These are phyloP conservation scores for Drosophila pseudoobscura DNA, from an alignment of 1,140 invertebrate genomes.

Conservation along the genomic window DNA sequence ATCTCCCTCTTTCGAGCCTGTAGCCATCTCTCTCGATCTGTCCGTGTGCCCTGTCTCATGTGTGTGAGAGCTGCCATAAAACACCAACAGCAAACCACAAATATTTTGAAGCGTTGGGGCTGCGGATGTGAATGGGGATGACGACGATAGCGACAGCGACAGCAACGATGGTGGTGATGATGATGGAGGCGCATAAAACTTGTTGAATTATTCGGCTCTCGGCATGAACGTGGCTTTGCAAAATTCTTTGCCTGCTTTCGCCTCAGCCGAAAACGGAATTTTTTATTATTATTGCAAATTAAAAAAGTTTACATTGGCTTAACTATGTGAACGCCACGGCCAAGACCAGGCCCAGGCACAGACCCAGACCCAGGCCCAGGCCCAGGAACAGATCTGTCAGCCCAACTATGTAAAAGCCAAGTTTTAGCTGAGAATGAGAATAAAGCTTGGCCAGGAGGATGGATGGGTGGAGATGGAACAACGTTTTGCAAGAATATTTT, in stretches of 20 bases:
- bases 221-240: slow-evolving; percentile 47
- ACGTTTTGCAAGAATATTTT: slow-evolving; percentile 67
- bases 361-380: neutral
- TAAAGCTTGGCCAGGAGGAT: slow-evolving; percentile 2
- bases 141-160: neutral
- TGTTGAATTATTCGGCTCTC: slow-evolving; percentile 70
- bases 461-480: neutral
- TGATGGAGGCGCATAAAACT: slow-evolving; percentile 69
- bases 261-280: slow-evolving; percentile 52
- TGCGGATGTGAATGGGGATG: slow-evolving; percentile 4
- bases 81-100: slow-evolving; percentile 61
- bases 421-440: slow-evolving; percentile 55
- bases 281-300: slow-evolving; percentile 82
- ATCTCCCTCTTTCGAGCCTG: neutral
- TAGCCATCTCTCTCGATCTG: too few relatives aligned
- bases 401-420: slow-evolving; percentile 73
- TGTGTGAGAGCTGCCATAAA: slow-evolving; percentile 43
- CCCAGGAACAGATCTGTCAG: slow-evolving; percentile 4
- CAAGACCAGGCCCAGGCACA: neutral
- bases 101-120: slow-evolving; percentile 49
- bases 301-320: slow-evolving; percentile 79
- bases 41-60: slow-evolving; percentile 9
- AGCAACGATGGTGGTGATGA: slow-evolving; percentile 23
- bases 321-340: slow-evolving; percentile 60
- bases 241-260: slow-evolving; percentile 30